A percentile compares a stretch with the other conserved stretches of the same genome.
These are phyloP conservation scores for Amphilophus citrinellus DNA, from an alignment of 2,113 vertebrate species.

Conservation along the genomic window DNA sequence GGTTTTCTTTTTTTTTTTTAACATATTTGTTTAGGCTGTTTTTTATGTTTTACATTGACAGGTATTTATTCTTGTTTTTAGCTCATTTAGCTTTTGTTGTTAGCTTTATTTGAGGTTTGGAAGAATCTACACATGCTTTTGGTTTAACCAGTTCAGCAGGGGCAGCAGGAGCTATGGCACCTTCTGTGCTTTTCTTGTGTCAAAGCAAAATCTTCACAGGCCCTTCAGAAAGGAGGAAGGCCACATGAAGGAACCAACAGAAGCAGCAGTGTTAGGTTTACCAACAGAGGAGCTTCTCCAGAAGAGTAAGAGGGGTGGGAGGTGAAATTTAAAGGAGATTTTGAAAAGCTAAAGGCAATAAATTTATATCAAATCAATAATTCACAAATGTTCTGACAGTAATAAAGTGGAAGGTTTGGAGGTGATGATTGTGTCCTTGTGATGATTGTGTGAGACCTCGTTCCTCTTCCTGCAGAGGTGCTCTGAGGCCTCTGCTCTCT, in stretches of 20 bases:
- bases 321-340: background rate
- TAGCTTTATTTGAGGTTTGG: accelerated
- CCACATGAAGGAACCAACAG: background rate
- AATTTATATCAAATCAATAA: background rate
- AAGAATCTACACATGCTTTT: too few species aligned
- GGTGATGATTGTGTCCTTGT: background rate
- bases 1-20: too few species aligned
- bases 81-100: background rate
- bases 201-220: too few species aligned
- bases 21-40: background rate
- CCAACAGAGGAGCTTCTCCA: too few species aligned
- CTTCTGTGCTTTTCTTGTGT: too few species aligned
- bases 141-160: too few species aligned
- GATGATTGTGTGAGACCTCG: background rate
- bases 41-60: background rate
- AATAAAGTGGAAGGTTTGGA: background rate
- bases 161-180: too few species aligned
- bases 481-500: accelerated
- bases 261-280: background rate
- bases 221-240: background rate
- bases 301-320: background rate
- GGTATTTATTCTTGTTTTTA: background rate
- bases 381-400: background rate
- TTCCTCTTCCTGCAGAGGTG: background rate
- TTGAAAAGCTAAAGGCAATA: background rate